phyloP scores from a whole-genome alignment of 2,888 invertebrate species.

The Digitonthophagus gazella region DNA sequence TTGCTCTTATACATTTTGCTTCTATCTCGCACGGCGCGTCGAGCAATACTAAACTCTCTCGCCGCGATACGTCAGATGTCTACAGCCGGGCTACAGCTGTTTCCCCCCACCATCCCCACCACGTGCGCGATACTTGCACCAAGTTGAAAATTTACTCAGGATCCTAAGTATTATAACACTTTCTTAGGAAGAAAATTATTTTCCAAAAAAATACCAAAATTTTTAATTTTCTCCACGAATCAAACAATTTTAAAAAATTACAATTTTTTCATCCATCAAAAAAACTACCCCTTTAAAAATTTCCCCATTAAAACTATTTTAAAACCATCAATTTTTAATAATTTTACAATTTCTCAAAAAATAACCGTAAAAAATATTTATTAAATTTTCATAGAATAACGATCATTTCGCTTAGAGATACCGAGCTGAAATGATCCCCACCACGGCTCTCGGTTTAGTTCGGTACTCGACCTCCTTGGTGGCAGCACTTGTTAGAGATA shows the following conservation, averaged over 20 bases:
- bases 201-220: background rate
- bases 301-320: background rate
- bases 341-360: background rate
- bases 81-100: conserved; percentile 19
- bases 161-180: conserved; percentile 19
- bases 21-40: conserved; percentile 6
- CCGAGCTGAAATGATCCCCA: conserved; percentile 10
- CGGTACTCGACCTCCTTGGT: conserved; percentile 16
- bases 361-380: background rate
- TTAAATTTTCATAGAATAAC: conserved; percentile 1
- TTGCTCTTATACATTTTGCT: conserved; percentile 9
- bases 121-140: conserved; percentile 22
- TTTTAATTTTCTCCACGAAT: conserved; percentile 11
- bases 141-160: background rate
- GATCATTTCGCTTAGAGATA: background rate
- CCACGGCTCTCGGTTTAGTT: conserved; percentile 23
- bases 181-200: background rate
- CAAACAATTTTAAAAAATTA: background rate
- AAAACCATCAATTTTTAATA: background rate
- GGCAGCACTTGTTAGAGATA: conserved; percentile 28
- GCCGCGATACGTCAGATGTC: conserved; percentile 23
- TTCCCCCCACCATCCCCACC: conserved; percentile 19
- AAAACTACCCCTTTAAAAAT: background rate
- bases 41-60: conserved; percentile 6
- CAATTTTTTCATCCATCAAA: background rate